Base-by-base conservation (phyloP, 2,113 vertebrate genomes). In the Halcyon senegalensis region DNA sequence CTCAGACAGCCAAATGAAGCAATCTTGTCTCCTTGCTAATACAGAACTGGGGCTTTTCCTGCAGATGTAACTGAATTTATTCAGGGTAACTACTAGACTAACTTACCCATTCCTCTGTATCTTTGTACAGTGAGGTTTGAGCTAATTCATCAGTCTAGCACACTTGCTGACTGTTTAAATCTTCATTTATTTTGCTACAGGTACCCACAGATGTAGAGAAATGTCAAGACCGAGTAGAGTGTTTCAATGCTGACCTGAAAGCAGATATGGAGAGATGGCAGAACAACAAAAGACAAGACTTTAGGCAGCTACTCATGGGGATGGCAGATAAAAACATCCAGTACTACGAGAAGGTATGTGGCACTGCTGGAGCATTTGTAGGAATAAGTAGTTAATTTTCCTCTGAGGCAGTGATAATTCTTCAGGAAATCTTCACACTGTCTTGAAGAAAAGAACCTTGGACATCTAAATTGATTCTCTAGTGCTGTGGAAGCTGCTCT, bases 211-310 rank as follows among this genome's bases (percentile, higher is more conserved):
- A 99, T 9, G 99, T 99, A 46, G 99, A 99, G 97, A 99, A 98
- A 46, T 99, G 99, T 96, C 99, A 99, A 96, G 99, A 99, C 86
- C 98, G 99, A 41, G 97, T 99, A 96, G 99, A 99, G 86, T 99
- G 99, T 95, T 99, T 99, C 95, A 99, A 99, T 21, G 99, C 99
- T 2, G 99, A 99, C 91, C 98, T 99, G 96, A 99, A 99, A 95
- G 99, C 99, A 0, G 99, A 99, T 97, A 99, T 99, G 99, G 99
- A 99, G 91, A 98, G 99, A 95, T 99, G 99, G 99, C 99, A 99
- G 96, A 98, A 98, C 98, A 99, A 98, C 97, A 99, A 99, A 98
- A 98, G 99, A 46, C 99, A 99, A 89, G 99, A 99, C 96, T 99
- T 99, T 69, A 98, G 99, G 92, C 99, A 99, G 97, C 98, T 99